Evolutionary conservation across 1,140 invertebrate species (phyloP).

Genomic region (Phymastichus coffea): DNA sequence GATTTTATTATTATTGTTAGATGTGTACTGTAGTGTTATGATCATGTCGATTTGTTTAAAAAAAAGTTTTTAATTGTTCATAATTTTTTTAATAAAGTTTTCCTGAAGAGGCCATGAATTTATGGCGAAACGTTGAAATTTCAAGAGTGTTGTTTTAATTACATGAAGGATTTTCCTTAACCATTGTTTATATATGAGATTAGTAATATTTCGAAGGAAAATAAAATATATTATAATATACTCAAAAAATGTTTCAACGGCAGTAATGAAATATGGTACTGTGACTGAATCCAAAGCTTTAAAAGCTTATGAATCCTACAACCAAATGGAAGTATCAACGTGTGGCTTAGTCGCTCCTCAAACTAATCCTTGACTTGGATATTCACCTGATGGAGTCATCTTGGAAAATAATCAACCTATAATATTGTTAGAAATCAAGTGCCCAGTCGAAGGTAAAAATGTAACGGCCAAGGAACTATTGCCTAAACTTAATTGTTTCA

Average conservation of each 20-base stretch:
- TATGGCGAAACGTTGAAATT: too few relatives aligned
- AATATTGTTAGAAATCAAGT: constrained; percentile 30
- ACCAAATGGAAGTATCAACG: neutral
- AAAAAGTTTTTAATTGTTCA: too few relatives aligned
- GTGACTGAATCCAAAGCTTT: constrained; percentile 11
- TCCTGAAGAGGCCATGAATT: too few relatives aligned
- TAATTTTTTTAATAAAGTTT: too few relatives aligned
- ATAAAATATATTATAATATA: too few relatives aligned
- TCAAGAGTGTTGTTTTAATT: too few relatives aligned
- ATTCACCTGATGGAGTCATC: constrained; percentile 28
- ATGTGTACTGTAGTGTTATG: too few relatives aligned
- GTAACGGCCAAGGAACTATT: constrained; percentile 10
- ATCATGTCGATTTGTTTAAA: too few relatives aligned
- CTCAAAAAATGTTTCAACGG: neutral
- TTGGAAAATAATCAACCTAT: constrained; percentile 11
- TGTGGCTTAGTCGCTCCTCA: constrained; percentile 11
- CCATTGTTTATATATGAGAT: too few relatives aligned
- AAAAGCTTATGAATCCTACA: constrained; percentile 1
- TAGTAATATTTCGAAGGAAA: too few relatives aligned
- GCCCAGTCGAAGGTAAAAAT: constrained; percentile 28
- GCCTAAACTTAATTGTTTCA: neutral
- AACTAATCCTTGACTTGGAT: constrained; percentile 23
- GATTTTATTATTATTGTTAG: too few relatives aligned
- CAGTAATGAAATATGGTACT: constrained; percentile 12
- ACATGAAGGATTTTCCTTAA: too few relatives aligned